Conservation (phyloP, 2,113 vertebrate genomes). For the Clarias gariepinus region DNA sequence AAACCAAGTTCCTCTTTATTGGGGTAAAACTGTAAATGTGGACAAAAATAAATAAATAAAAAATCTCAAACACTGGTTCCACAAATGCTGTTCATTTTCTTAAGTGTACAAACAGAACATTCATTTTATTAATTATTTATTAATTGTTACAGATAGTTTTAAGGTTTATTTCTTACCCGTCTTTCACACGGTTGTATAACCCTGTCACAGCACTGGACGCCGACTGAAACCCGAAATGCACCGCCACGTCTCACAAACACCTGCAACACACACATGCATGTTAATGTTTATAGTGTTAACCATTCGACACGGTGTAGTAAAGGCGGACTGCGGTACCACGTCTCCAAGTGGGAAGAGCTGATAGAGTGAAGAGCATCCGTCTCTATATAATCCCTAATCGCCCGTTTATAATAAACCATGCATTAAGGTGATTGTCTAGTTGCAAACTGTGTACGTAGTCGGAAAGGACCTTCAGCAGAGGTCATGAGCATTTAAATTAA, state of each 20-base stretch:
- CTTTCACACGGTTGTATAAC: constrained; percentile 73
- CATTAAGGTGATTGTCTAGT: too few relatives aligned
- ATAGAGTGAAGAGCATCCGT: constrained; percentile 80
- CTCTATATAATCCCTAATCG: too few relatives aligned
- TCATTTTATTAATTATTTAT: too few relatives aligned
- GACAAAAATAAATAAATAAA: too few relatives aligned
- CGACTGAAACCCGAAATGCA: constrained; percentile 78
- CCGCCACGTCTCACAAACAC: constrained; percentile 92
- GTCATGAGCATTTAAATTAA: too few relatives aligned
- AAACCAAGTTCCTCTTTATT: neutral
- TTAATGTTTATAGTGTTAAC: neutral
- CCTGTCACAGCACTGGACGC: constrained; percentile 77
- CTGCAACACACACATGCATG: constrained; percentile 57
- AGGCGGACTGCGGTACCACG: constrained; percentile 70
- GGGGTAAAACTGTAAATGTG: neutral
- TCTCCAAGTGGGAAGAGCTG: constrained; percentile 83
- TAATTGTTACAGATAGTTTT: too few relatives aligned
- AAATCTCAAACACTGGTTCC: neutral
- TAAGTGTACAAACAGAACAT: neutral
- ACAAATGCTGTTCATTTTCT: neutral
- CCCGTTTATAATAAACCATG: too few relatives aligned
- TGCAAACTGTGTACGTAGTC: too few relatives aligned
- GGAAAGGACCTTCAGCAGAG: too few relatives aligned
- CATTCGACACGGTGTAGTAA: neutral
- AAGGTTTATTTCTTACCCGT: constrained; percentile 70